phyloP scores from a whole-genome alignment of 2,888 invertebrate genomes.

The Hylaea fasciaria region DNA sequence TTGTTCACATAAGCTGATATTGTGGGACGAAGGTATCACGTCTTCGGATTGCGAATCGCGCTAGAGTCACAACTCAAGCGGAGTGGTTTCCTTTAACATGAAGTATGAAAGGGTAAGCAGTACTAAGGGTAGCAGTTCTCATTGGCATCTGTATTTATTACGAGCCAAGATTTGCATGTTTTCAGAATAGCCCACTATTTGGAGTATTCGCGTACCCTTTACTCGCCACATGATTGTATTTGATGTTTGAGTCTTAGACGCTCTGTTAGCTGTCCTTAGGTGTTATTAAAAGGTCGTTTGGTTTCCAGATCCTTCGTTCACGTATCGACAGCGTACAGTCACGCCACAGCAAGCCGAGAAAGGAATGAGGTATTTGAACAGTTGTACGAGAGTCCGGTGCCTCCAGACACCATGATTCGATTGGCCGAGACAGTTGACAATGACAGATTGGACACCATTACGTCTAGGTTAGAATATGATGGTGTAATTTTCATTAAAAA shows the following conservation, averaged over 20 bases:
- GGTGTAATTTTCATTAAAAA: too few relatives aligned
- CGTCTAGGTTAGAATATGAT: conserved; percentile 31
- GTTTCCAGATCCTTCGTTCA: conserved; percentile 37
- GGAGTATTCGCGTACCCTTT: too few relatives aligned
- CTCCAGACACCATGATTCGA: conserved; percentile 45
- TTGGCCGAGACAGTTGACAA: conserved; percentile 46
- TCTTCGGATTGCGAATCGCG: too few relatives aligned
- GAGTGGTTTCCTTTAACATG: too few relatives aligned
- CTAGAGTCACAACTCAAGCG: not conserved
- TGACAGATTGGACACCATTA: conserved; percentile 37
- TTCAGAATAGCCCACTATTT: too few relatives aligned
- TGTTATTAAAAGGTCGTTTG: not conserved
- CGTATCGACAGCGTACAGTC: conserved; percentile 64
- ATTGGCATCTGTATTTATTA: too few relatives aligned
- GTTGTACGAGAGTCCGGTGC: conserved; percentile 43
- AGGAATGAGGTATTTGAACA: conserved; percentile 40
- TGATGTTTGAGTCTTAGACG: too few relatives aligned
- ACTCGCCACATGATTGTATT: too few relatives aligned
- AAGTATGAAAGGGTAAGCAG: too few relatives aligned
- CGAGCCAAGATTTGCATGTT: too few relatives aligned
- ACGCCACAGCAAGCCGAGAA: conserved; percentile 60
- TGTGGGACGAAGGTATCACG: not conserved
- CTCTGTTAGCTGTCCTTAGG: too few relatives aligned
- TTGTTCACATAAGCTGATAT: not conserved
- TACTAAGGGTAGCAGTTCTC: too few relatives aligned